Percentiles rank a stretch among this genome's conserved stretches.
Evolutionary conservation across 2,797 vertebrate species (phyloP).

Genomic region (Urosaurus nigricauda): DNA sequence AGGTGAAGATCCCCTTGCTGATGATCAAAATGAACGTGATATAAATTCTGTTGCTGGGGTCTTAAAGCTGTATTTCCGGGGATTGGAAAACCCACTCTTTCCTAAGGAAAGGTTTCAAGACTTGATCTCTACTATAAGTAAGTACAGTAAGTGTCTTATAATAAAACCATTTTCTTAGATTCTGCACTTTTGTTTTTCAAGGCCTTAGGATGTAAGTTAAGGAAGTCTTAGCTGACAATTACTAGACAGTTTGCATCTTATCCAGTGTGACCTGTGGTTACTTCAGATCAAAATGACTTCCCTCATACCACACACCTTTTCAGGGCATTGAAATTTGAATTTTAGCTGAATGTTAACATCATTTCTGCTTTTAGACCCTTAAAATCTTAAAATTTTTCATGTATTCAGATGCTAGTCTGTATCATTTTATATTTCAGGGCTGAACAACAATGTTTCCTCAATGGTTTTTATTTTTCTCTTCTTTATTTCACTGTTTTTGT

Average conservation of each 20-base stretch:
- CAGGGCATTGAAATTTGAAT: neutral
- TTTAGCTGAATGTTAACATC: neutral
- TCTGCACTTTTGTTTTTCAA: neutral
- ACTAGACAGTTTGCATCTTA: neutral
- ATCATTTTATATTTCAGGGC: neutral
- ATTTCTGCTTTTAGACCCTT: neutral
- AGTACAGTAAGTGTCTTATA: constrained; percentile 71
- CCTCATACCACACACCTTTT: neutral
- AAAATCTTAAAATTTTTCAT: neutral
- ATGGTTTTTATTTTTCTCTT: neutral
- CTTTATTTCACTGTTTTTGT: neutral
- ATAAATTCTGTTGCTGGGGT: constrained; percentile 98
- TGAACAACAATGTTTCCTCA: neutral
- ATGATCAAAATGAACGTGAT: constrained; percentile 95
- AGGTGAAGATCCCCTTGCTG: constrained; percentile 96
- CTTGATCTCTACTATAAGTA: constrained; percentile 97
- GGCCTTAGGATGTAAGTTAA: neutral
- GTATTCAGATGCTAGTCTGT: neutral
- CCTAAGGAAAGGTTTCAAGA: constrained; percentile 98
- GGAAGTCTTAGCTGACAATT: neutral
- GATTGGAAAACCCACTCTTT: constrained; percentile 97
- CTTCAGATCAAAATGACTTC: neutral
- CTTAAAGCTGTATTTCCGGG: constrained; percentile 97
- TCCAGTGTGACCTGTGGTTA: neutral
- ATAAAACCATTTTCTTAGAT: neutral